Conservation (phyloP, 1,140 invertebrate species). For the Diprion similis region DNA sequence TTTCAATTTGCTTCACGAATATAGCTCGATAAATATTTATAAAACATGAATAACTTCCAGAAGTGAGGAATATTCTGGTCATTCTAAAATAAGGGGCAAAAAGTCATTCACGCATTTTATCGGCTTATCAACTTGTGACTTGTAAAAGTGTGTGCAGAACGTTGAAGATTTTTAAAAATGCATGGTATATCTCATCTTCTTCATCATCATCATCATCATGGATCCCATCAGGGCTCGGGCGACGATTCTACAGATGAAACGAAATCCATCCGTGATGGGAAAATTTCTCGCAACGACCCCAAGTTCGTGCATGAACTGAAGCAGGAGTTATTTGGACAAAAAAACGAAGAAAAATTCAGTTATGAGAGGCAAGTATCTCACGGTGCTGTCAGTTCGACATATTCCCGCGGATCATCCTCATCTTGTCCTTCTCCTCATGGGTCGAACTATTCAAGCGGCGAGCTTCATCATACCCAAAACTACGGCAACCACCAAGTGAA, state of each 20-base stretch:
- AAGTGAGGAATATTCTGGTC: too few relatives aligned
- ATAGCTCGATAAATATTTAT: too few relatives aligned
- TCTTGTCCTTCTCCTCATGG: constrained; percentile 46
- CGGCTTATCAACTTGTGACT: too few relatives aligned
- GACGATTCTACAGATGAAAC: constrained; percentile 17
- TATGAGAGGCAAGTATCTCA: constrained; percentile 42
- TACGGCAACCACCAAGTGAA: constrained; percentile 31
- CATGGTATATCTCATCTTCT: constrained; percentile 49
- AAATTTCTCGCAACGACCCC: constrained; percentile 39
- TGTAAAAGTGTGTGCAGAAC: too few relatives aligned
- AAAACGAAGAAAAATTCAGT: neutral
- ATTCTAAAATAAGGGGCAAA: too few relatives aligned
- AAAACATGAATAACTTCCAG: too few relatives aligned
- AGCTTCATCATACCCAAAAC: constrained; percentile 25
- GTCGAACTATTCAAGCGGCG: constrained; percentile 44
- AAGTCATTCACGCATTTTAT: too few relatives aligned
- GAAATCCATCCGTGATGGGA: constrained; percentile 30
- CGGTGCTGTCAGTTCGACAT: constrained; percentile 53
- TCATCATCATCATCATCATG: constrained; percentile 37
- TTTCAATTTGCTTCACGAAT: too few relatives aligned
- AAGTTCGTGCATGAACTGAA: constrained; percentile 42
- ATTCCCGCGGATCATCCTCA: constrained; percentile 47
- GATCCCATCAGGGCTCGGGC: constrained; percentile 32
- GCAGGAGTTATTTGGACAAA: neutral
- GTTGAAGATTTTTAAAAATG: constrained; percentile 35